Base-by-base conservation (phyloP, 1,140 invertebrate genomes). In the Tribolium castaneum region DNA sequence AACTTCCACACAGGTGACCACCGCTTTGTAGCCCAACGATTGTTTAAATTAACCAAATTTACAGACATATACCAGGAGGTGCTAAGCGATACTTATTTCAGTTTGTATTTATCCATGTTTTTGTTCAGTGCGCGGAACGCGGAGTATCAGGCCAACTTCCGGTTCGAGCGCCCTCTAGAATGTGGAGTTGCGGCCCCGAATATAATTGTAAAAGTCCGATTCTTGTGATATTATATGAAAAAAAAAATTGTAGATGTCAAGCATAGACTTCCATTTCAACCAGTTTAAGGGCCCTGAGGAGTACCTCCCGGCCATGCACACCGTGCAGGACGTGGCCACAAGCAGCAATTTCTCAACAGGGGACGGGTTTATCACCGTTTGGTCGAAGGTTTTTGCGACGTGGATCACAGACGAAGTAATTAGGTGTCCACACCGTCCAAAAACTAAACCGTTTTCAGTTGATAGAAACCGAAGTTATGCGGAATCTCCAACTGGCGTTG, bases 401-500 rank as follows among this genome's bases (percentile, higher is more conserved):
- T 95, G 94, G 94, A 91, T 92, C 9, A 94, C 93, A 0, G 93
- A 95, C 83, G 93, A 95, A 85, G 89, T 94, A 51, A 45, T 45
- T 45, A 19, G 16, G 1, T 19, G 16, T 19, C 16, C 16, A 19
- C 16, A 19, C 2, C 16, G 16, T 19, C 16, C 16, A 19, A 19
- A 19, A n/a, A n/a, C n/a, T n/a, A n/a, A n/a, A 1, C 12, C 9
- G 34, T 76, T 85, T 85, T 66, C 80, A 89, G 87, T 85, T 91
- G n/a, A 95, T 95, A 39, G 90, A 91, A 2, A 86, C 89, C 39
- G 94, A 95, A 87, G 90, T 97, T 1, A 91, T 93, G 70, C 89
- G 95, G 75, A 97, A 97, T 87, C 88, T 97, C 62, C 89, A 91
- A 22, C 85, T 97, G 59, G 95, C 95, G 0, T 87, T 96, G 62